Evolutionary conservation across 1,140 invertebrate species (phyloP).

Genomic region (Maniola jurtina): DNA sequence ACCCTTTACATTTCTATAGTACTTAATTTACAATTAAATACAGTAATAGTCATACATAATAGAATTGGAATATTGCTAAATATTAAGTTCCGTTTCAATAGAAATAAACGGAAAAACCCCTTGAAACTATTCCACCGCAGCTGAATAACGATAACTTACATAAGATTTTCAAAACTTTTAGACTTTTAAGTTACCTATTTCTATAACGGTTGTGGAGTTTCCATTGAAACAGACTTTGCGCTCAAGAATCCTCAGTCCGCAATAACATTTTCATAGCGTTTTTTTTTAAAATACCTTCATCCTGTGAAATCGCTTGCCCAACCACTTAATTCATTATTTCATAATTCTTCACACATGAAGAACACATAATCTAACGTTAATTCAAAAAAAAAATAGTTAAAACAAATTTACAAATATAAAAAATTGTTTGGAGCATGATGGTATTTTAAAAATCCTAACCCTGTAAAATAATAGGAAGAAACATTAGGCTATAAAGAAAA

Average conservation of each 20-base stretch:
- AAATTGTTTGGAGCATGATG: not conserved
- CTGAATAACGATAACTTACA: too few relatives aligned
- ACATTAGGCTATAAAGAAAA: constrained; percentile 40
- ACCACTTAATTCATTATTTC: too few relatives aligned
- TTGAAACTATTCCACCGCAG: too few relatives aligned
- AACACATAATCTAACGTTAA: too few relatives aligned
- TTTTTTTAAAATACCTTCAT: too few relatives aligned
- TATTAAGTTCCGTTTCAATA: not conserved
- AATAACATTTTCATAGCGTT: constrained; percentile 32
- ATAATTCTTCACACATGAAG: too few relatives aligned
- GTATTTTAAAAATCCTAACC: not conserved
- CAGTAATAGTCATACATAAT: constrained; percentile 62
- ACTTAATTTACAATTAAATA: constrained; percentile 68
- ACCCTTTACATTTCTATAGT: constrained; percentile 40
- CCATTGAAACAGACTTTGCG: not conserved
- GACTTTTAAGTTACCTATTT: too few relatives aligned
- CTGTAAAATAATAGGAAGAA: constrained; percentile 46
- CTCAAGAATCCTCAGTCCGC: constrained; percentile 24
- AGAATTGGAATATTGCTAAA: constrained; percentile 60
- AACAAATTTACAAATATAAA: too few relatives aligned
- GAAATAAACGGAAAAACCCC: not conserved
- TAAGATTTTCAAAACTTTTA: too few relatives aligned
- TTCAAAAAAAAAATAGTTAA: too few relatives aligned
- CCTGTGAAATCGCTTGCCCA: too few relatives aligned
- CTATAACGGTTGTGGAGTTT: not conserved